Percentiles rank a stretch among this genome's conserved stretches.
Conservation (phyloP, 1,140 invertebrate genomes). For the Lucilia sericata region DNA sequence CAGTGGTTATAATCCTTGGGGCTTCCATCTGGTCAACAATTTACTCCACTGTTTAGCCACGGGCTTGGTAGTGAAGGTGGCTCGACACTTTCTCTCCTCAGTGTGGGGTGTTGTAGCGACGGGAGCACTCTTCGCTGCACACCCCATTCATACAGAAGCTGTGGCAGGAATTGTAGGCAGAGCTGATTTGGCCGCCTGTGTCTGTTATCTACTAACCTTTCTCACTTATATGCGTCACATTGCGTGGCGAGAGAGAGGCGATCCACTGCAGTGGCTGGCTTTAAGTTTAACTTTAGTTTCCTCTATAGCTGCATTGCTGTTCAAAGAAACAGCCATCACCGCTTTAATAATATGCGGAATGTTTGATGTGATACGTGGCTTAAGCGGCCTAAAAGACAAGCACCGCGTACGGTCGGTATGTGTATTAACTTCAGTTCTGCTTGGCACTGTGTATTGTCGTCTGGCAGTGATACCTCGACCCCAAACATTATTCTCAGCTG, state of each 20-base stretch:
- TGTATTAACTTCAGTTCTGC: slow-evolving; percentile 72
- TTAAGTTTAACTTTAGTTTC: slow-evolving; percentile 71
- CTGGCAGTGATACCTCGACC: slow-evolving; percentile 74
- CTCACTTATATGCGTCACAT: slow-evolving; percentile 81
- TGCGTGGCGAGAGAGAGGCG: slow-evolving; percentile 71
- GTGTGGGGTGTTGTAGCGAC: slow-evolving; percentile 79
- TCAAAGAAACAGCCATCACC: slow-evolving; percentile 93
- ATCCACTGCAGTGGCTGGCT: slow-evolving; percentile 72
- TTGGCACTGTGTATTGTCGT: slow-evolving; percentile 73
- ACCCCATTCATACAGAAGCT: slow-evolving; percentile 96
- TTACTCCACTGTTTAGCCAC: slow-evolving; percentile 86
- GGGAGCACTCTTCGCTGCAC: slow-evolving; percentile 91
- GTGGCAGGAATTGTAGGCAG: slow-evolving; percentile 96
- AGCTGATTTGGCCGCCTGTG: slow-evolving; percentile 91
- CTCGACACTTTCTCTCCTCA: slow-evolving; percentile 74
- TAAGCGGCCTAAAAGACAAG: slow-evolving; percentile 69
- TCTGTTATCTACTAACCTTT: slow-evolving; percentile 90
- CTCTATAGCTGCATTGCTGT: slow-evolving; percentile 79
- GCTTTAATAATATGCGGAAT: slow-evolving; percentile 88
- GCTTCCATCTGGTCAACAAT: slow-evolving; percentile 92
- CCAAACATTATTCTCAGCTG: slow-evolving; percentile 84
- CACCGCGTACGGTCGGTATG: slow-evolving; percentile 76
- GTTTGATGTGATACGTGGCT: slow-evolving; percentile 75
- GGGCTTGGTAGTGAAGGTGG: slow-evolving; percentile 80
- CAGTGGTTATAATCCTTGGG: slow-evolving; percentile 88